phyloP scores from a whole-genome alignment of 64 coral and sea anemone species.

The Anthopleura sola region DNA sequence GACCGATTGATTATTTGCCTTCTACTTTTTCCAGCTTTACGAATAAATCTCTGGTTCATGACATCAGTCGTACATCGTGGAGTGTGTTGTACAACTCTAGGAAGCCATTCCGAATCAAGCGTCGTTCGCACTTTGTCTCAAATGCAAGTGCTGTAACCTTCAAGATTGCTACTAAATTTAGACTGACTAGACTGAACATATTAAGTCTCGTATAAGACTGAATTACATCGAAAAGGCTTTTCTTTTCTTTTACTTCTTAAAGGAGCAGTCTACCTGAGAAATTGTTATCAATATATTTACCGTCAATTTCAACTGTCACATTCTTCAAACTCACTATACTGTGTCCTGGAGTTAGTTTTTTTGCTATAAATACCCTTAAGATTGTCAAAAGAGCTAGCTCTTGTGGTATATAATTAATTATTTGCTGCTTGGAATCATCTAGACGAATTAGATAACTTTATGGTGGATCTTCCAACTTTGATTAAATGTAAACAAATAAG shows the following conservation, averaged over 20 bases:
- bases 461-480: background rate
- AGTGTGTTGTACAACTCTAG: background rate
- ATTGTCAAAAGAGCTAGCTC: background rate
- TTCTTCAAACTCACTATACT: background rate
- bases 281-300: background rate
- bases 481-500: constrained; percentile 18
- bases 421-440: background rate
- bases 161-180: background rate
- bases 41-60: background rate
- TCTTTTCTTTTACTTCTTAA: background rate
- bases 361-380: constrained; percentile 1
- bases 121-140: background rate
- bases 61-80: background rate
- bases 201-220: background rate
- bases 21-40: background rate
- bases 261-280: background rate
- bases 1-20: background rate
- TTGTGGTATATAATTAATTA: constrained; percentile 3
- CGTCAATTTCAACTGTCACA: background rate
- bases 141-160: background rate
- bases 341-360: background rate
- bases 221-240: background rate
- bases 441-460: background rate
- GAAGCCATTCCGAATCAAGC: constrained; percentile 2
- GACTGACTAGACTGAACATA: background rate